A percentile compares a stretch with the other conserved stretches of the same genome.
Conservation (phyloP, 92 coral and sea anemone species). For the Actinostola sp. region DNA sequence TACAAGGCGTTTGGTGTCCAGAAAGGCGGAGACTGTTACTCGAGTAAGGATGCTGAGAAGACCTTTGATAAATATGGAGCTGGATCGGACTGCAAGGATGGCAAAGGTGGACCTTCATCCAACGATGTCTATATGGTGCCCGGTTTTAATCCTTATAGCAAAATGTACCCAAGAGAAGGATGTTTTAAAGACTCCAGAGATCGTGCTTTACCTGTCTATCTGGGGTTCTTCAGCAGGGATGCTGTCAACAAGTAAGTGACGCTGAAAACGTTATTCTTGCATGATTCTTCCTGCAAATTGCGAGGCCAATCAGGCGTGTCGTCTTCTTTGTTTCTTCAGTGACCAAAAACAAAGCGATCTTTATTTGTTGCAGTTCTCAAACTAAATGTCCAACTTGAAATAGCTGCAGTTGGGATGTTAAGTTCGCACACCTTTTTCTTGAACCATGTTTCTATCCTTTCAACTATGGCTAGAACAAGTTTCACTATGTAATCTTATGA, state of each 20-base stretch:
- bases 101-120: slow-evolving; percentile 7
- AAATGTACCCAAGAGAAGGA: slow-evolving; percentile 27
- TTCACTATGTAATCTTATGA: not conserved
- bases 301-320: no score
- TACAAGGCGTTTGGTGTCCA: slow-evolving; percentile 34
- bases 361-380: no score
- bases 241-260: slow-evolving; percentile 11
- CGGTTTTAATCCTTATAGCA: slow-evolving; percentile 7
- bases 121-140: slow-evolving; percentile 19
- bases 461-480: no score
- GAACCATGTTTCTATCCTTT: no score
- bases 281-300: no score
- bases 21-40: slow-evolving; percentile 36
- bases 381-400: no score
- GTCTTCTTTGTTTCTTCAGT: no score
- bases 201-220: slow-evolving; percentile 11
- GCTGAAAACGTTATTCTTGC: no score
- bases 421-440: no score
- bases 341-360: no score
- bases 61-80: slow-evolving; percentile 22
- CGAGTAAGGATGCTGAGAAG: slow-evolving; percentile 10
- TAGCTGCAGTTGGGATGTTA: no score
- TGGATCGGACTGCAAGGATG: slow-evolving; percentile 23
- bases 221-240: slow-evolving; percentile 13
- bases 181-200: slow-evolving; percentile 23